These are phyloP conservation scores for Zootermopsis nevadensis DNA, from an alignment of 2,888 invertebrate species.

Conservation along the genomic window DNA sequence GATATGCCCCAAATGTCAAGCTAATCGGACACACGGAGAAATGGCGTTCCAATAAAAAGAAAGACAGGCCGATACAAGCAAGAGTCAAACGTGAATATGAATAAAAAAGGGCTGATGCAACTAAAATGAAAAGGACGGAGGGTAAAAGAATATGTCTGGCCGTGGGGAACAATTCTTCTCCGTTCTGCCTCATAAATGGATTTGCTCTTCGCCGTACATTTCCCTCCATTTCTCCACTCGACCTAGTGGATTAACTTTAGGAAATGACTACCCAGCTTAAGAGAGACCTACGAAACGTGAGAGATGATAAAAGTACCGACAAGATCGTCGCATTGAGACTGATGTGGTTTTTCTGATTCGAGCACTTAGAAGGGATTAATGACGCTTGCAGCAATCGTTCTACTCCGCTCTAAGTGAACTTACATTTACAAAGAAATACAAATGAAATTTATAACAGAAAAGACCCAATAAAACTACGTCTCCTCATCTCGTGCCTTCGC, in stretches of 20 bases:
- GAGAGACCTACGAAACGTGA: too few species aligned
- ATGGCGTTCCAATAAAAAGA: neutral
- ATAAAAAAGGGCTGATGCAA: neutral
- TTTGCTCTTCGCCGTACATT: neutral
- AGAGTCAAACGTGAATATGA: neutral
- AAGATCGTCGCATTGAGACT: neutral
- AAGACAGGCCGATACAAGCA: neutral
- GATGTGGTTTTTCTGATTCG: neutral
- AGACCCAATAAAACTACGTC: too few species aligned
- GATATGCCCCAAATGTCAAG: neutral
- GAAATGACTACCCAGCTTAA: neutral
- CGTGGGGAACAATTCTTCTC: neutral
- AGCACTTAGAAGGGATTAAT: neutral
- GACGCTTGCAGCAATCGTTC: neutral
- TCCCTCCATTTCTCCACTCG: neutral
- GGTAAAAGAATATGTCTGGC: slow-evolving; percentile 6
- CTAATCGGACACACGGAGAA: neutral
- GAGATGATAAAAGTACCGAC: neutral
- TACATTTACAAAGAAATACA: too few species aligned
- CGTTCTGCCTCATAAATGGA: slow-evolving; percentile 27
- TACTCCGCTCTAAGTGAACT: neutral
- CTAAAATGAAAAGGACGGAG: neutral
- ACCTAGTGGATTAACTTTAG: neutral
- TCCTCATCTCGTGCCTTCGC: too few species aligned
- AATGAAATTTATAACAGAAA: too few species aligned